A percentile compares a stretch with the other conserved stretches of the same genome.
Conservation (phyloP, 2,888 invertebrate species). For the Xylota sylvarum region DNA sequence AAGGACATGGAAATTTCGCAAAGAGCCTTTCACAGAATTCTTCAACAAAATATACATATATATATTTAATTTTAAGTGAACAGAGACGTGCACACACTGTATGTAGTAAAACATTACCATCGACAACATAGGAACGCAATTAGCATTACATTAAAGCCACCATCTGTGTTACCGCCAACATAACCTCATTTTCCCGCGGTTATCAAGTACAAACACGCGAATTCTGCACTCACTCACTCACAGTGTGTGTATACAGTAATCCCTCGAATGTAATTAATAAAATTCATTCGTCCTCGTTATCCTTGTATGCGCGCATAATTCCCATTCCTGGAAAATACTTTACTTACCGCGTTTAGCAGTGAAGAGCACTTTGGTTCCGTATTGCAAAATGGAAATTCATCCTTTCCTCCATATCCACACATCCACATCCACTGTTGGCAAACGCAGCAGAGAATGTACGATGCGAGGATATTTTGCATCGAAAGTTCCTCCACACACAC, state of each 20-base stretch:
- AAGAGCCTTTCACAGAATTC: neutral
- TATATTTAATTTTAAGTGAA: slow-evolving; percentile 11
- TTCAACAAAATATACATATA: neutral
- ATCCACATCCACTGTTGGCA: too few species aligned
- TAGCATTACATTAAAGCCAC: slow-evolving; percentile 62
- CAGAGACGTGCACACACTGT: too few species aligned
- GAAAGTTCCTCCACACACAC: neutral
- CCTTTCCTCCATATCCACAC: neutral
- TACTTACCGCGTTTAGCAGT: slow-evolving; percentile 2
- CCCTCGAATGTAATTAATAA: slow-evolving; percentile 59
- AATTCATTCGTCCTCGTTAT: slow-evolving; percentile 37
- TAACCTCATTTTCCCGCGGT: slow-evolving; percentile 13
- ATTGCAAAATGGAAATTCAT: slow-evolving; percentile 30
- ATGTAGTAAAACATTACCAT: slow-evolving; percentile 3
- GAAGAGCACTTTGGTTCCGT: slow-evolving; percentile 10
- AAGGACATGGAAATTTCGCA: neutral
- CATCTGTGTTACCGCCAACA: slow-evolving; percentile 10
- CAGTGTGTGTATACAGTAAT: slow-evolving; percentile 9
- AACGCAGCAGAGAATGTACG: neutral
- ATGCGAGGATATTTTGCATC: too few species aligned
- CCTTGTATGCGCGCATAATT: slow-evolving; percentile 39
- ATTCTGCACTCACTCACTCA: neutral
- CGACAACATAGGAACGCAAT: slow-evolving; percentile 60
- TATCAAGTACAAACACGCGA: neutral
- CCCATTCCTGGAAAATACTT: slow-evolving; percentile 29